Evolutionary conservation across 2,797 vertebrate species (phyloP), one percentile per base, ranked within the genome.

Genomic region (Galagoides demidoff): DNA sequence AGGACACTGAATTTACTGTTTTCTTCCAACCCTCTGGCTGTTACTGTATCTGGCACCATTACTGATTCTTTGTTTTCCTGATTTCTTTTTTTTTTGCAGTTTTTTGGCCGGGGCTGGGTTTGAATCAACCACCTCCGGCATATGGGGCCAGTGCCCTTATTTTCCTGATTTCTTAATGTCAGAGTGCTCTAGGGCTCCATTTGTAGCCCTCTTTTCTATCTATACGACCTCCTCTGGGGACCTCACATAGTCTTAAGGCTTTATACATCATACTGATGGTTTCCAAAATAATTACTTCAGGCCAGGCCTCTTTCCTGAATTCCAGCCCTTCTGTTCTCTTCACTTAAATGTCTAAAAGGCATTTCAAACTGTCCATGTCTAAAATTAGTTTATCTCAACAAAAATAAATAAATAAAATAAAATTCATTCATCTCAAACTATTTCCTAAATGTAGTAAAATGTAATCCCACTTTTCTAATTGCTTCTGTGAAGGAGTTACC

Each of bases 371-470:
- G 85, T 89, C 66, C 29, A 70, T n/a, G 31, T 76, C 52, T 70
- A 87, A 79, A 83, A 85, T 57, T 19, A 92, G 63, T 61, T 94
- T 19, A 52, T 52, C 49, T 16, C 49, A 52, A 52, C 49, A 52
- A 52, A 52, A 52, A 52, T 52, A 52, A 49, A 49, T 49, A 49
- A 49, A 52, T 52, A 49, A 49, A 49, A 49, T 49, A 52, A 52
- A 52, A 52, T 52, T 52, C 16, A 0, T 52, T 52, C 49, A 52
- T 90, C 61, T 66, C 93, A 19, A 39, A 82, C 57, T 83, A 43
- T 74, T 87, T 96, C n/a, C 59, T 52, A 90, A 55, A 82, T 61
- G n/a, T 57, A 66, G 9, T 64, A 88, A 79, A 95, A 79, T 43
- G 1, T 19, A 88, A 84, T 8, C 20, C 25, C 16, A 68, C 49